phyloP scores from a whole-genome alignment of 2,797 vertebrate species.

The Syngnathus rostellatus region DNA sequence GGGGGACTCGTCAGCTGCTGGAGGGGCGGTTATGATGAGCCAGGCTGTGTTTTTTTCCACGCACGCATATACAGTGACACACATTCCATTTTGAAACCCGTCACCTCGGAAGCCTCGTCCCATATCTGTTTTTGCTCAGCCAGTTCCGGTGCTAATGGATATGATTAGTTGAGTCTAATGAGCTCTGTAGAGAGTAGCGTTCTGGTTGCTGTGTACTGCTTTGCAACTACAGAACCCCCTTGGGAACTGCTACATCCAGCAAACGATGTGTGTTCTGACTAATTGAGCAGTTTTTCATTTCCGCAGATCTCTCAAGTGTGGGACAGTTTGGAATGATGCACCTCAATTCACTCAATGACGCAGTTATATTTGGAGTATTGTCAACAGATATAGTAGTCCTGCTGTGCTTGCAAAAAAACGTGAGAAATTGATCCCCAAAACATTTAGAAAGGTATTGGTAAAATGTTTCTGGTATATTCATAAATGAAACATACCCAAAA shows the following conservation, averaged over 20 bases:
- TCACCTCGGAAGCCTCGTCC: conserved; percentile 41
- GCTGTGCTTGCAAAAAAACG: no score
- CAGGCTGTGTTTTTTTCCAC: conserved; percentile 22
- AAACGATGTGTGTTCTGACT: conserved; percentile 14
- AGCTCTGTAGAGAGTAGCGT: conserved; percentile 58
- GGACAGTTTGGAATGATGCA: neutral
- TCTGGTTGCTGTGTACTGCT: conserved; percentile 26
- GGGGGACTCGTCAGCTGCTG: conserved; percentile 26
- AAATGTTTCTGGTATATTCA: no score
- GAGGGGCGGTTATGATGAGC: conserved; percentile 29
- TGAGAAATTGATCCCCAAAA: no score
- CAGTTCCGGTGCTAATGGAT: conserved; percentile 47
- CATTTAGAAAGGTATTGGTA: no score
- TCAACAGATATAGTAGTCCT: no score
- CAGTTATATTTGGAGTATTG: neutral
- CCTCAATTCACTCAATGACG: neutral
- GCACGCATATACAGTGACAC: conserved; percentile 7
- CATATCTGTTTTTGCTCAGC: conserved; percentile 36
- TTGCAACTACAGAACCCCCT: conserved; percentile 34
- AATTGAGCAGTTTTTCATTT: conserved; percentile 13
- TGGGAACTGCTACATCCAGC: conserved; percentile 30
- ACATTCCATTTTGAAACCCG: conserved; percentile 19
- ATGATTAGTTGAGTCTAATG: conserved; percentile 60
- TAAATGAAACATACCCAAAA: no score
- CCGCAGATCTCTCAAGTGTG: conserved; percentile 11